Evolutionary conservation across 2,113 vertebrate species (phyloP).

Genomic region (Apodemus speciosus): DNA sequence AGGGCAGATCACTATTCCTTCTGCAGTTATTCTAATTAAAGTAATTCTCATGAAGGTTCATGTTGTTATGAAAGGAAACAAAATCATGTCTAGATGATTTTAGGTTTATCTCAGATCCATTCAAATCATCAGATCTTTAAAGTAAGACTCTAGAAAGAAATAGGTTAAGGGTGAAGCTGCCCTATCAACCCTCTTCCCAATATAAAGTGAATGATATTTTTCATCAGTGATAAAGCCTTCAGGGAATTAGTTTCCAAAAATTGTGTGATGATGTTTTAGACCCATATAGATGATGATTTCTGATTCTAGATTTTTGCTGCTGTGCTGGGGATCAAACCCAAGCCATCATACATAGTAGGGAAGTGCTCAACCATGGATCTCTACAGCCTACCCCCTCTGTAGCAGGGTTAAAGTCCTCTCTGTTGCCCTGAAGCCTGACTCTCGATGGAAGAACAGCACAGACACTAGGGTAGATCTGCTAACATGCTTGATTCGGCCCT

Average conservation of each 20-base stretch:
- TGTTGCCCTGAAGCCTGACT: neutral
- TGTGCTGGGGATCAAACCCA: neutral
- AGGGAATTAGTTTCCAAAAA: neutral
- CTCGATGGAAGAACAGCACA: neutral
- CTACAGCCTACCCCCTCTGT: no score
- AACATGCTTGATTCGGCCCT: neutral
- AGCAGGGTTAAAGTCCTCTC: neutral
- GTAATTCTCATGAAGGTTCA: neutral
- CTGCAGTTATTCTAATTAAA: neutral
- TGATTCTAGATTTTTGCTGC: neutral
- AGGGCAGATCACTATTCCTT: neutral
- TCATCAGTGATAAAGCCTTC: neutral
- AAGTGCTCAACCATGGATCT: neutral
- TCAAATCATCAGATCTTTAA: neutral
- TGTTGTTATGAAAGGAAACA: conserved; percentile 41
- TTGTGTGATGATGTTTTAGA: neutral
- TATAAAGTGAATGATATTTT: neutral
- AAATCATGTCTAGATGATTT: neutral
- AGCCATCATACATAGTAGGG: no score
- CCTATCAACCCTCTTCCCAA: neutral
- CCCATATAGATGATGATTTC: neutral
- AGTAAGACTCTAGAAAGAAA: neutral
- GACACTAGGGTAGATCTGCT: no score
- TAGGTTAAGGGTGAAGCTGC: neutral
- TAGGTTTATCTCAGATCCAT: neutral